Conservation (phyloP, 2,888 invertebrate species). For the Abrostola tripartita region DNA sequence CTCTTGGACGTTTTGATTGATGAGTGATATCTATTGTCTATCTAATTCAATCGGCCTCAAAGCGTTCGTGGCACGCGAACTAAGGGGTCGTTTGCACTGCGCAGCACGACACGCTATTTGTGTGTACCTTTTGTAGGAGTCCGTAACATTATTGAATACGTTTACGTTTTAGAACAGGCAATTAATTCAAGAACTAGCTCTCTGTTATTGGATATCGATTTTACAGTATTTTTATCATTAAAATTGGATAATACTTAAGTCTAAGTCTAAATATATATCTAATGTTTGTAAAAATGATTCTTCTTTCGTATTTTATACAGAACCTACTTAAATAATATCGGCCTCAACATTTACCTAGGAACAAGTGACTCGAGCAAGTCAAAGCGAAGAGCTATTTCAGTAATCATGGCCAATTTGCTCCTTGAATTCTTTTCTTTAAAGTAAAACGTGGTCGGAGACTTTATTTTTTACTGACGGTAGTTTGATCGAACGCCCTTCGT, state of each 20-base stretch:
- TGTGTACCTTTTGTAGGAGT: slow-evolving; percentile 41
- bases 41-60: slow-evolving; percentile 77
- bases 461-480: slow-evolving; percentile 52
- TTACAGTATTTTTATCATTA: too few relatives aligned
- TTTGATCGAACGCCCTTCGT: slow-evolving; percentile 63
- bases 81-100: slow-evolving; percentile 67
- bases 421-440: slow-evolving; percentile 46
- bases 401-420: slow-evolving; percentile 52
- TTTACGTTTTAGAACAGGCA: neutral
- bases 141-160: slow-evolving; percentile 24
- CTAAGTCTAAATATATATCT: too few relatives aligned
- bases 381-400: slow-evolving; percentile 42
- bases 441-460: slow-evolving; percentile 53
- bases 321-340: neutral
- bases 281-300: too few relatives aligned
- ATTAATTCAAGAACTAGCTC: neutral
- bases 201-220: neutral
- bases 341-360: slow-evolving; percentile 10
- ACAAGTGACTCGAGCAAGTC: slow-evolving; percentile 18
- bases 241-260: too few relatives aligned
- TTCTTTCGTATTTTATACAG: neutral
- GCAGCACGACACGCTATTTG: slow-evolving; percentile 65
- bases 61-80: slow-evolving; percentile 71
- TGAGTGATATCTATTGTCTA: slow-evolving; percentile 76
- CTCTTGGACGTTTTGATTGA: slow-evolving; percentile 76